Evolutionary conservation across 2,797 vertebrate species (phyloP).

Genomic region (Lutjanus argentimaculatus): DNA sequence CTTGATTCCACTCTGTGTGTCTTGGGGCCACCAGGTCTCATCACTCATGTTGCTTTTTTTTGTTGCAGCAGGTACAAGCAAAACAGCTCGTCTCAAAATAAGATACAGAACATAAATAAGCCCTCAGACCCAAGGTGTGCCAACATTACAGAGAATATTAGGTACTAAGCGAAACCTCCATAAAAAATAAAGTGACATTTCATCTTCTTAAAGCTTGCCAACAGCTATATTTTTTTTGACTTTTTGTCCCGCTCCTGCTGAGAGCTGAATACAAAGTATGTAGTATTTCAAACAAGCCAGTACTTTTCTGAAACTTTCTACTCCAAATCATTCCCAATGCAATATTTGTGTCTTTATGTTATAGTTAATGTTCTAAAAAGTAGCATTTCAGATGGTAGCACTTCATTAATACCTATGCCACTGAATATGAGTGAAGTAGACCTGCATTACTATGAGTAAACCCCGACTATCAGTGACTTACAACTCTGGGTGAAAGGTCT

Average conservation of each 20-base stretch:
- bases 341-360: not conserved
- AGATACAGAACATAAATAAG: conserved; percentile 39
- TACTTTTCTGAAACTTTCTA: not conserved
- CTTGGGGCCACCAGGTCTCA: conserved; percentile 31
- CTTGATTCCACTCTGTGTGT: conserved; percentile 37
- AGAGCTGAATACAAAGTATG: conserved; percentile 39
- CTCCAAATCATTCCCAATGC: not conserved
- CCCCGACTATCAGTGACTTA: conserved; percentile 5
- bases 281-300: not conserved
- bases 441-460: not conserved
- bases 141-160: conserved; percentile 32
- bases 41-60: conserved; percentile 22
- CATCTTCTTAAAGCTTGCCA: conserved; percentile 29
- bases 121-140: conserved; percentile 17
- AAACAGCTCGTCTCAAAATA: not conserved
- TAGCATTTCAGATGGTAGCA: not conserved
- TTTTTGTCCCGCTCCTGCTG: not conserved
- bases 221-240: not conserved
- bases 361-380: not conserved
- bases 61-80: conserved; percentile 6
- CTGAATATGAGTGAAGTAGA: conserved; percentile 2
- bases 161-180: conserved; percentile 28
- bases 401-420: not conserved
- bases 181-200: conserved; percentile 40
- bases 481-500: conserved; percentile 44